A percentile compares a stretch with the other conserved stretches of the same genome.
Evolutionary conservation across 2,113 vertebrate species (phyloP).

Genomic region (Cynopterus brachyotis): DNA sequence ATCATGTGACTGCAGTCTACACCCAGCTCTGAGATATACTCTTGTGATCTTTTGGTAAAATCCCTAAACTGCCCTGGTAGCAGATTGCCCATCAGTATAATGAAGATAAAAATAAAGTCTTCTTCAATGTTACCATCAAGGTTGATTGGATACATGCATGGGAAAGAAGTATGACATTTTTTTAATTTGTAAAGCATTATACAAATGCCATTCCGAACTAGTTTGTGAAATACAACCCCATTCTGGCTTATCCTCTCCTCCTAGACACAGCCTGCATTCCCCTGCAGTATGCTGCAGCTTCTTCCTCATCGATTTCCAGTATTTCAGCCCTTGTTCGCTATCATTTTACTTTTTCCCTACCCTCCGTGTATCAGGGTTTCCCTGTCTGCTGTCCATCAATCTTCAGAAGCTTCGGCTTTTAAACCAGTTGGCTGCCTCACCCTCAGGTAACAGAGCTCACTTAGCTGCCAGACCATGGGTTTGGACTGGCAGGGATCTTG

Average conservation of each 20-base stretch:
- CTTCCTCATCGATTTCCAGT: background rate
- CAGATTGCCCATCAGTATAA: background rate
- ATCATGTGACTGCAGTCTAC: background rate
- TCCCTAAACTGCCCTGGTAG: background rate
- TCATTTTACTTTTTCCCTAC: background rate
- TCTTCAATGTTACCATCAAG: background rate
- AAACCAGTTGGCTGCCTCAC: background rate
- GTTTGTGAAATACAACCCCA: background rate
- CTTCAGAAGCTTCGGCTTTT: background rate
- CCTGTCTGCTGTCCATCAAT: background rate
- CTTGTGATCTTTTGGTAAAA: background rate
- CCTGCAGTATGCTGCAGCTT: background rate
- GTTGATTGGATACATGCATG: background rate
- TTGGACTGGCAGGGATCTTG: background rate
- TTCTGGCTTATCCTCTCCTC: background rate
- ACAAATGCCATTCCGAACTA: background rate
- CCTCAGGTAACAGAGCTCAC: background rate
- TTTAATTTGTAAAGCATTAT: background rate
- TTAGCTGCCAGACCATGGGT: background rate
- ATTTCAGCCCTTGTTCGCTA: background rate
- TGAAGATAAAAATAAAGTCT: background rate
- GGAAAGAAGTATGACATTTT: background rate
- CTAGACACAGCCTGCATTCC: fast-evolving
- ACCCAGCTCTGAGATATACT: background rate
- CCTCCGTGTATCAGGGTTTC: background rate